phyloP scores from a whole-genome alignment of 1,140 invertebrate species.

The Acyrthosiphon pisum region DNA sequence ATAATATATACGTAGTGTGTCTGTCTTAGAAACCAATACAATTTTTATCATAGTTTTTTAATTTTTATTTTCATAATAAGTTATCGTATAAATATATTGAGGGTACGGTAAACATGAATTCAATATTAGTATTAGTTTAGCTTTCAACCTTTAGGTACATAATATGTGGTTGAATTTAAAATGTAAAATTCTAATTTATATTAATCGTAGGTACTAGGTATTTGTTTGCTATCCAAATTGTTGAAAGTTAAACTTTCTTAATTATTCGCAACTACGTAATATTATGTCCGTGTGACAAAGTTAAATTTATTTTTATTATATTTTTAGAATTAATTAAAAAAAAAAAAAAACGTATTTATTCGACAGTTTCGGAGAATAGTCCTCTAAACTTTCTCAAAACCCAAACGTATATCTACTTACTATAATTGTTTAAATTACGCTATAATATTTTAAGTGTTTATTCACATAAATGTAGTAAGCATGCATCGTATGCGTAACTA shows the following conservation, averaged over 20 bases:
- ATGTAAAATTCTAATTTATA: not conserved
- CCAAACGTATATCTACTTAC: not conserved
- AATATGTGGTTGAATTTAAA: not conserved
- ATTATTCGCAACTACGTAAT: not conserved
- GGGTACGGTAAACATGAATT: not conserved
- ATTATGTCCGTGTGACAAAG: not conserved
- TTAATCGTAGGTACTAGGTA: not conserved
- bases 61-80: too few species aligned
- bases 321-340: not conserved
- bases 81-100: not conserved
- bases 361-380: not conserved
- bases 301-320: not conserved
- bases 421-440: not conserved
- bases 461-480: not conserved
- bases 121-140: not conserved
- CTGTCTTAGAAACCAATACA: not conserved
- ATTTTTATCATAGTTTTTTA: not conserved
- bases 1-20: not conserved
- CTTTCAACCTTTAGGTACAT: not conserved
- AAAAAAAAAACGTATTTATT: not conserved
- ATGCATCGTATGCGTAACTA: too few species aligned
- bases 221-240: not conserved
- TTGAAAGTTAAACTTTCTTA: not conserved
- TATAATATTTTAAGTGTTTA: not conserved
- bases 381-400: not conserved